These are phyloP conservation scores for Pseudomyrmex flavicornis DNA, from an alignment of 1,140 invertebrate genomes.

Conservation along the genomic window DNA sequence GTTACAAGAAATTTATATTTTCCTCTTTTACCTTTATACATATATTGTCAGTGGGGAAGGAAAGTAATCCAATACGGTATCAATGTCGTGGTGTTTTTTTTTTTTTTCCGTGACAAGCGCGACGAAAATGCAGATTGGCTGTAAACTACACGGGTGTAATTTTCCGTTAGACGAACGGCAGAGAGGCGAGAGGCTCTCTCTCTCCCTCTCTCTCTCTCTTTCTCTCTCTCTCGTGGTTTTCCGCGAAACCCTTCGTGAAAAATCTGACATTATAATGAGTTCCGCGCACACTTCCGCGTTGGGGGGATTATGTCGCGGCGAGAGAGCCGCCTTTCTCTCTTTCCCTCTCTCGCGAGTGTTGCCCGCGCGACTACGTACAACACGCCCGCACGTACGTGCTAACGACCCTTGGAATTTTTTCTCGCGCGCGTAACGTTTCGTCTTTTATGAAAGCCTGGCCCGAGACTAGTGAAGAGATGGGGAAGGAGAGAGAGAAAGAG, in stretches of 20 bases:
- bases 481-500: background rate
- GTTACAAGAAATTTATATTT: slow-evolving; percentile 22
- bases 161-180: background rate
- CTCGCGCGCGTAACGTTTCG: slow-evolving; percentile 1
- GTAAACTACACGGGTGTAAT: slow-evolving; percentile 20
- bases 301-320: slow-evolving; percentile 27
- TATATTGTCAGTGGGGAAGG: background rate
- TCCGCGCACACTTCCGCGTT: slow-evolving; percentile 10
- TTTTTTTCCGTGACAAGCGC: background rate
- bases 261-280: slow-evolving; percentile 59
- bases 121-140: slow-evolving; percentile 26
- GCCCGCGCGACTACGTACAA: slow-evolving; percentile 14
- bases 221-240: background rate
- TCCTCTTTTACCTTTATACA: background rate
- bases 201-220: too few relatives aligned
- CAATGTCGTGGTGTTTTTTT: too few relatives aligned
- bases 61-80: too few relatives aligned
- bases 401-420: slow-evolving; percentile 43
- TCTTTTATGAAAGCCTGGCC: slow-evolving; percentile 49
- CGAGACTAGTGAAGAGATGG: background rate
- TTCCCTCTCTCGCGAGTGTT: background rate
- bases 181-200: too few relatives aligned
- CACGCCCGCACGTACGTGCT: slow-evolving; percentile 33
- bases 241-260: background rate
- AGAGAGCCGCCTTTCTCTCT: background rate